phyloP scores from a whole-genome alignment of 37 sponge, comb jelly and placozoan genomes.

The Tethya wilhelma region DNA sequence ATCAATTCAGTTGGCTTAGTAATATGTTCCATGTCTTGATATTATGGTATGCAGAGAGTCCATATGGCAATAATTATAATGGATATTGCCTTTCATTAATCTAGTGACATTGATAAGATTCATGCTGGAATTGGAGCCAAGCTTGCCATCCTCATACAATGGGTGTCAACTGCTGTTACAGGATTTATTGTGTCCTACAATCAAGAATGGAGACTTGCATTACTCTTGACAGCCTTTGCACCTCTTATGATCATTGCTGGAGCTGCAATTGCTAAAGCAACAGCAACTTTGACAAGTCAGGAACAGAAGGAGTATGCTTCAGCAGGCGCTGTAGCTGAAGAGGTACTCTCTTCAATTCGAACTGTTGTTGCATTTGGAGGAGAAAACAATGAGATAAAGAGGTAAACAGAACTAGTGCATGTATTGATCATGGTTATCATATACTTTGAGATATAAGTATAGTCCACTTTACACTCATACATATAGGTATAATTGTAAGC shows the following conservation, averaged over 20 bases:
- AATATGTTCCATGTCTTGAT: no score
- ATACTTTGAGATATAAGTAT: neutral
- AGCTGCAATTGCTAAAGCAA: neutral
- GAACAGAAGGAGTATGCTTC: constrained; percentile 82
- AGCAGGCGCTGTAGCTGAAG: constrained; percentile 88
- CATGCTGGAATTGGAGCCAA: constrained; percentile 71
- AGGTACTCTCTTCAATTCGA: constrained; percentile 81
- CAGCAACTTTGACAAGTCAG: constrained; percentile 41
- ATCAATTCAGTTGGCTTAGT: no score
- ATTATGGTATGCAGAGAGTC: no score
- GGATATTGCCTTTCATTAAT: no score
- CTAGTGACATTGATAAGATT: constrained; percentile 58
- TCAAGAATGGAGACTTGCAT: constrained; percentile 32
- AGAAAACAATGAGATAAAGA: constrained; percentile 37
- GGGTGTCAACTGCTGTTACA: constrained; percentile 29
- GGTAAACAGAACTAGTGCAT: constrained; percentile 23
- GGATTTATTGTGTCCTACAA: constrained; percentile 43
- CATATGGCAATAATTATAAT: no score
- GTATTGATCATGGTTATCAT: neutral
- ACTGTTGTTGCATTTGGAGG: constrained; percentile 90
- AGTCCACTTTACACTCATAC: neutral
- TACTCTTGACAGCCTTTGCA: constrained; percentile 31
- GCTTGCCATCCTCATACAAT: constrained; percentile 48
- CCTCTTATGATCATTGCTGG: constrained; percentile 37
- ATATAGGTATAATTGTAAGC: constrained; percentile 31